Conservation (phyloP, 2,797 vertebrate genomes). For the Limosa lapponica region DNA sequence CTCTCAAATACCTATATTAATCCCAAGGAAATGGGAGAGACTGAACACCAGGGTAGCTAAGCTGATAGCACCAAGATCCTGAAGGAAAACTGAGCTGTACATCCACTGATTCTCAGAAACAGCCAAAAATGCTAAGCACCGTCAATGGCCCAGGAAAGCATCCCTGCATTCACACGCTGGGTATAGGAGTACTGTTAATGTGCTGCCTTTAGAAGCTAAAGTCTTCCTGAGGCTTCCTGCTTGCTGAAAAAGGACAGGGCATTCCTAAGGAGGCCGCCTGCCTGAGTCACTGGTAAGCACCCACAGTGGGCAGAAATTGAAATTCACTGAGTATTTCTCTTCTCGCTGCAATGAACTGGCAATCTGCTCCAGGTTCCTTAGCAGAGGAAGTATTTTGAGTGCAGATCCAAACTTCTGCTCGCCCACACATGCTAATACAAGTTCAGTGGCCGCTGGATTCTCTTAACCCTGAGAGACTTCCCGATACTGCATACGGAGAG, state of each 20-base stretch:
- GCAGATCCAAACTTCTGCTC: not conserved
- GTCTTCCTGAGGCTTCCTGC: not conserved
- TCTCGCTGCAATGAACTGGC: not conserved
- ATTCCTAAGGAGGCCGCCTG: not conserved
- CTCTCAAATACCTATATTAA: not conserved
- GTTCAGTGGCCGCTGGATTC: not conserved
- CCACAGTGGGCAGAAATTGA: not conserved
- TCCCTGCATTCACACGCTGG: not conserved
- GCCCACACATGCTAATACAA: not conserved
- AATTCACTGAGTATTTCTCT: not conserved
- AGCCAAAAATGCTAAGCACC: not conserved
- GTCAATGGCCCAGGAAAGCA: not conserved
- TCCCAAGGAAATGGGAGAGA: not conserved
- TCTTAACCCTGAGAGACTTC: not conserved
- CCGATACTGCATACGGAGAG: not conserved
- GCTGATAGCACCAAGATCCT: not conserved
- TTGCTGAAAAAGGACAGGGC: not conserved
- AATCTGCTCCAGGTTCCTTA: not conserved
- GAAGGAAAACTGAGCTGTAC: not conserved
- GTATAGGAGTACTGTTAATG: not conserved
- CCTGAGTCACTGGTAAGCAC: not conserved
- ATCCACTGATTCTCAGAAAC: not conserved
- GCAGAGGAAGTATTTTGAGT: not conserved
- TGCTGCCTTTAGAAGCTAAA: not conserved
- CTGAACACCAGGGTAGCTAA: not conserved